Evolutionary conservation across 2,888 invertebrate genomes (phyloP), one percentile per base, ranked within the genome.

Genomic region (Allophyes oxyacanthae): DNA sequence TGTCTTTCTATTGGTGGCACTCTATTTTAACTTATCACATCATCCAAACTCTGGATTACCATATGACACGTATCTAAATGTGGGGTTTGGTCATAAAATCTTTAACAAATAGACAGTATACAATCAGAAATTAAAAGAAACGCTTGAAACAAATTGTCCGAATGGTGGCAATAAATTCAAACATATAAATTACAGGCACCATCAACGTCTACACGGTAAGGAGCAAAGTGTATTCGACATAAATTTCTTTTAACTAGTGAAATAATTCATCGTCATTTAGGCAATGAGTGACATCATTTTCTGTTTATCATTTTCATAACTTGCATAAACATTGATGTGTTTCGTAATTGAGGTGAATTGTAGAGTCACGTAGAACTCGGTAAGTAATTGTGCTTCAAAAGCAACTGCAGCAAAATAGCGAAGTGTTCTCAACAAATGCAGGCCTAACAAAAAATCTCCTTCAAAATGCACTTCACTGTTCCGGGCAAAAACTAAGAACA

Each of bases 11-110:
- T 46, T 48, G 32, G 41, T 61, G 10, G 57, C 52, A 36, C 33
- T 58, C 60, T 71, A 67, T 64, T 71, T 61, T 6, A 67, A 71
- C 41, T 52, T 37, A 55, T 64, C 56, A 64, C 70, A 64, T 72
- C 71, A 61, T 64, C 26, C 9, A 8, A 8, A 33, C n/a, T 10
- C 42, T 43, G 36, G 38, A 55, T 50, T 40, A 56, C 6, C 33
- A 53, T 25, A 20, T 55, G 53, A 56, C 52, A 55, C 43, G 28
- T 30, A 25, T 40, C 48, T 73, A 61, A 56, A 60, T 44, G 15
- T 52, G 44, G 33, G 38, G 6, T 28, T 10, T 40, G 37, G 11
- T 59, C 45, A 52, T 61, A 55, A 60, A 50, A 43, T 41, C n/a
- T 41, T 13, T 42, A 13, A 42, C 37, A 33, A 46, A 49, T 32